A percentile compares a stretch with the other conserved stretches of the same genome.
These are phyloP conservation scores for Salminus brasiliensis DNA, from an alignment of 2,113 vertebrate genomes.

Conservation along the genomic window DNA sequence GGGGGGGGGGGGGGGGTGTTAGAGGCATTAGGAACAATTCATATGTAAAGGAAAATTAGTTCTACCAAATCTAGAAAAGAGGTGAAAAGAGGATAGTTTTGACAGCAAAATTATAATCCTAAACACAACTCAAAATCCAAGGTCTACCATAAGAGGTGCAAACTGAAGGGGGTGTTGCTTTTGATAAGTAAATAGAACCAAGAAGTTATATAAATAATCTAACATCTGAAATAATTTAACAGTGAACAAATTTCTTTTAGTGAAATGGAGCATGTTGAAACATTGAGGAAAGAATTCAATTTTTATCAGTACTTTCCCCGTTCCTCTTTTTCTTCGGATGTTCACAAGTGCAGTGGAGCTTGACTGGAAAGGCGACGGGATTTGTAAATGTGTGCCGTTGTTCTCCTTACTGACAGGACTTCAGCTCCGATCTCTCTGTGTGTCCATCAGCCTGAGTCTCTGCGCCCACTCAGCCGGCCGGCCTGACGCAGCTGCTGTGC, in stretches of 20 bases:
- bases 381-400: not conserved
- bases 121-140: too few species aligned
- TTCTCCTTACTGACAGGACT: not conserved
- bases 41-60: too few species aligned
- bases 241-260: not conserved
- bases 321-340: not conserved
- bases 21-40: too few species aligned
- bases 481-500: not conserved
- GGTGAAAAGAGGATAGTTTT: too few species aligned
- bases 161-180: too few species aligned
- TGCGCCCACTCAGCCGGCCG: not conserved
- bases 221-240: too few species aligned
- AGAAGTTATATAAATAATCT: too few species aligned
- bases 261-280: not conserved
- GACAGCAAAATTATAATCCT: too few species aligned
- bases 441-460: not conserved
- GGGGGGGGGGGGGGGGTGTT: too few species aligned
- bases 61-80: too few species aligned
- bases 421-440: constrained; percentile 5
- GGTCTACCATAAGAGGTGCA: too few species aligned
- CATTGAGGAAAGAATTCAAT: not conserved
- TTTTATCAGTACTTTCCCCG: not conserved
- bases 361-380: not conserved
- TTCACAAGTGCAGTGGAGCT: not conserved
- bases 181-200: too few species aligned